phyloP scores from a whole-genome alignment of 2,113 vertebrate genomes.

The Cyanoderma ruficeps region DNA sequence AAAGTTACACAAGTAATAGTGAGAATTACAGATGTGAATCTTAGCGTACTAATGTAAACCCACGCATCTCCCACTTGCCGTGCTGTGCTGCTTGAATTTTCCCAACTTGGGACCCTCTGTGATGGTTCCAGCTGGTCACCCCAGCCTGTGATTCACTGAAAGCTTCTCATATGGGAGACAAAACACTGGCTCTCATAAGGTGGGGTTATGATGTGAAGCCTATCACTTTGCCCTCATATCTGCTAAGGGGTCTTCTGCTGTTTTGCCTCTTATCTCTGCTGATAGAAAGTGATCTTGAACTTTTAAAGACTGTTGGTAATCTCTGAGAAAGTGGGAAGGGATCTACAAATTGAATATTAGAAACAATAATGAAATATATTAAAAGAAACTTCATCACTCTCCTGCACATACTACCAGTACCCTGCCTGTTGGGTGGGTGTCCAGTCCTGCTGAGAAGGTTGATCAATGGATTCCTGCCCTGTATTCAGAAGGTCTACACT shows the following conservation, averaged over 20 bases:
- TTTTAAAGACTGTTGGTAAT: neutral
- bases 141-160: neutral
- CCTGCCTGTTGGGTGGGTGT: neutral
- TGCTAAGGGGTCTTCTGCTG: neutral
- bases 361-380: neutral
- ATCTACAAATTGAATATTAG: neutral
- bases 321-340: neutral
- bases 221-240: neutral
- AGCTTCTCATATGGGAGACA: neutral
- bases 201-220: neutral
- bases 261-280: neutral
- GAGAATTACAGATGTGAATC: neutral
- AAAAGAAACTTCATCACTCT: accelerated
- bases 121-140: neutral
- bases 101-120: neutral
- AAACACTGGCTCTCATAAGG: neutral
- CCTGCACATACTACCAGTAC: neutral
- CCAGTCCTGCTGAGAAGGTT: neutral
- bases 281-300: neutral
- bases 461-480: neutral
- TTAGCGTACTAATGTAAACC: neutral
- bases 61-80: neutral
- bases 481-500: neutral
- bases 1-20: neutral
- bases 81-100: neutral